Evolutionary conservation across 2,888 invertebrate genomes (phyloP), one percentile per base, ranked within the genome.

Genomic region (Acleris sparsana): DNA sequence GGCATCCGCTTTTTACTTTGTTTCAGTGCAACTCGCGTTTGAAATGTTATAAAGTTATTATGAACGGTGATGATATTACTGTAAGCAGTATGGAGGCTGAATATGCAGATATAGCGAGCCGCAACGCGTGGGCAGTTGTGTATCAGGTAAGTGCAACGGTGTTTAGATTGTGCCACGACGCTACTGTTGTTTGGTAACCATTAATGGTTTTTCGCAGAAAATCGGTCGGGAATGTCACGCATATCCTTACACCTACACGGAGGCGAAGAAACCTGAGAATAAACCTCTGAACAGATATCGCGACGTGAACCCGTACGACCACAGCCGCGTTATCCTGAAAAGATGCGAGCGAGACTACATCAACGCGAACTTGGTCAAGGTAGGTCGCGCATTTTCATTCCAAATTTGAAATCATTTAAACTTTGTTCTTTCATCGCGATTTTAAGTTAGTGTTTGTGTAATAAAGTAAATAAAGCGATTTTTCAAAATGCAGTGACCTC

Each of bases 291-390:
- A 99, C 89, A 94, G 99, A 77, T 99, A 99, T 87, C 93, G 98
- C 79, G 99, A 99, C 94, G 99, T 99, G 9, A 97, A 96, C 86
- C 99, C 99, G 1, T 99, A 97, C 86, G 99, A 99, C 88, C 98
- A 99, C 86, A 97, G 97, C 80, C 94, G 99, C 72, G 96, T 99
- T 70, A 91, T 96, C 61, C 91, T 99, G 53, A 92, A 94, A 73
- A 94, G 95, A 78, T 95, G 95, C 70, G 90, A 94, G 57, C 95
- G 94, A 49, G 97, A 98, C 88, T 99, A 99, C 87, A 98, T 99
- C 78, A 99, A 99, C 93, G 99, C 99, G 61, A 99, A 98, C 91
- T 93, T 97, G 74, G 96, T 99, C 62, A 94, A 94, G 93, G 96
- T 96, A 91, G 88, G 91, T 81, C 59, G 25, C 49, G 39, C 18